phyloP scores from a whole-genome alignment of 2,797 vertebrate genomes.

The Podarcis siculus region DNA sequence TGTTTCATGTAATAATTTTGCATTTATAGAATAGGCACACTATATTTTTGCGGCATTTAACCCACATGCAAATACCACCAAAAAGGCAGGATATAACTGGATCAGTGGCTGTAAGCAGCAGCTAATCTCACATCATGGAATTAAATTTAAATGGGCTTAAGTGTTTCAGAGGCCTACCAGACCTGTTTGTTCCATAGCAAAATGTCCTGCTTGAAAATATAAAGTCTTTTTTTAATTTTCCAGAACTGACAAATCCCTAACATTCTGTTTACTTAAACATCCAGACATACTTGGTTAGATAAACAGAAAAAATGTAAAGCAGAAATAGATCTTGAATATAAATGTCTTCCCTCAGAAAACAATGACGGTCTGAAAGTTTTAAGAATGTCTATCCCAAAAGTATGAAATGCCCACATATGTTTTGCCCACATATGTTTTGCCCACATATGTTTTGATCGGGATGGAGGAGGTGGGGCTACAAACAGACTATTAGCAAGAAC shows the following conservation, averaged over 20 bases:
- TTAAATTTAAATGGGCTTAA: constrained; percentile 45
- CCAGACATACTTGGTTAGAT: neutral
- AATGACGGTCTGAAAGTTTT: neutral
- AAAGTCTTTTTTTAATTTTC: constrained; percentile 22
- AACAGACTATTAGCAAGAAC: neutral
- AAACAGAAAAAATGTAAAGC: neutral
- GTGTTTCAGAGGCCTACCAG: constrained; percentile 40
- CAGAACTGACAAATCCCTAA: constrained; percentile 43
- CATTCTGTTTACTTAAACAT: neutral
- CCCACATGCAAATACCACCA: constrained; percentile 36
- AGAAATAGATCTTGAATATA: neutral
- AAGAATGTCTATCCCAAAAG: neutral
- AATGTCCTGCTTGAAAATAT: constrained; percentile 48
- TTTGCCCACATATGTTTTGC: no score
- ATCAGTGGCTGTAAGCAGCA: constrained; percentile 41
- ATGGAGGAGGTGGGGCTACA: neutral
- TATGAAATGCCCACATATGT: neutral
- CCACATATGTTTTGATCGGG: neutral
- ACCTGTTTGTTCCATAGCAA: constrained; percentile 36
- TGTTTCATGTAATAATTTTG: constrained; percentile 45
- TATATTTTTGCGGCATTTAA: constrained; percentile 35
- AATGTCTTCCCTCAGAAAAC: neutral
- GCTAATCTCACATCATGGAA: constrained; percentile 49
- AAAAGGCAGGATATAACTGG: constrained; percentile 36
- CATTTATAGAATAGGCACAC: constrained; percentile 8